phyloP scores from a whole-genome alignment of 2,113 vertebrate species.

The Agapornis roseicollis region DNA sequence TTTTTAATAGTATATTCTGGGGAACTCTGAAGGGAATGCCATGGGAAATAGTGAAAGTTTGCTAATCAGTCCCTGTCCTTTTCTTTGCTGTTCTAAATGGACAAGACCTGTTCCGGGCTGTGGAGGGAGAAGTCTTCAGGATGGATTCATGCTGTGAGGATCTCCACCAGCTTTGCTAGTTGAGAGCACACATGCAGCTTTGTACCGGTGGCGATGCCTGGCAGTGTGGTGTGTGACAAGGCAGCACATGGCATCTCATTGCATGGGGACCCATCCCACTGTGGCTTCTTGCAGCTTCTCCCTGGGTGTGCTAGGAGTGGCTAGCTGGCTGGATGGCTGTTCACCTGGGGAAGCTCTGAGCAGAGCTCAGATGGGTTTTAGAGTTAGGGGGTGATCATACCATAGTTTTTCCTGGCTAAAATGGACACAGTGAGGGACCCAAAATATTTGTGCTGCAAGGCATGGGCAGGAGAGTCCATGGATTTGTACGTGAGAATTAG shows the following conservation, averaged over 20 bases:
- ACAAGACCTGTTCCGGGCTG: rapidly evolving
- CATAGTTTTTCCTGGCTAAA: neutral
- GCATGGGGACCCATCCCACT: neutral
- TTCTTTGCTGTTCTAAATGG: neutral
- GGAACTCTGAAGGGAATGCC: neutral
- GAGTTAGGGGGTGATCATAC: rapidly evolving
- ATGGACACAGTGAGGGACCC: rapidly evolving
- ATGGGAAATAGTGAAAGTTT: neutral
- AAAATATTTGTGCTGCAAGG: rapidly evolving
- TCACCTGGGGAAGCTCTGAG: neutral
- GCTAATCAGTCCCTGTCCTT: neutral
- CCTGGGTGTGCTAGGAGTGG: rapidly evolving
- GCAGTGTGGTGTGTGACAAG: rapidly evolving
- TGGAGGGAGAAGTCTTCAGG: neutral
- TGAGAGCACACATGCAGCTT: rapidly evolving
- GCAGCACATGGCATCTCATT: neutral
- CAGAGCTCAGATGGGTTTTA: neutral
- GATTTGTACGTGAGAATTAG: neutral
- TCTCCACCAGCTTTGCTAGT: neutral
- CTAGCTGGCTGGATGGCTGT: neutral
- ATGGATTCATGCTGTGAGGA: neutral
- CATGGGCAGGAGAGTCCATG: rapidly evolving
- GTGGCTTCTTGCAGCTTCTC: neutral
- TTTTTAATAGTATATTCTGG: neutral
- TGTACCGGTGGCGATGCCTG: rapidly evolving